These are phyloP conservation scores for Copidosoma aretas DNA, from an alignment of 2,888 invertebrate species.

Conservation along the genomic window DNA sequence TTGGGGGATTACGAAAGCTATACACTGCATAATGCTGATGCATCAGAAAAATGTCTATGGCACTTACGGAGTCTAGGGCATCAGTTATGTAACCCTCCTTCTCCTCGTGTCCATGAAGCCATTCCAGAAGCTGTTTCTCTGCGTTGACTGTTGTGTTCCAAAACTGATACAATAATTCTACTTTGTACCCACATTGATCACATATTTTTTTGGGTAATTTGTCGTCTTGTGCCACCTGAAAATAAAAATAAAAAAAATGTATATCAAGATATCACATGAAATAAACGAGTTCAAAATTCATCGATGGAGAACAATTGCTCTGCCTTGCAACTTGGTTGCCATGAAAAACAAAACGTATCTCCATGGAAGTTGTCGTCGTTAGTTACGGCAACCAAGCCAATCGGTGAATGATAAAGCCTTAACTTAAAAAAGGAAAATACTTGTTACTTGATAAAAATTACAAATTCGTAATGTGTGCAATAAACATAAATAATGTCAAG, in stretches of 20 bases:
- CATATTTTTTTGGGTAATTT: constrained; percentile 76
- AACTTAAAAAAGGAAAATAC: too few relatives aligned
- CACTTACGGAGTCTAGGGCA: constrained; percentile 54
- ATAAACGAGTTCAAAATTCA: neutral
- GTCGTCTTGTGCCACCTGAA: constrained; percentile 72
- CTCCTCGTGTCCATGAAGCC: constrained; percentile 53
- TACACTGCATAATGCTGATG: too few relatives aligned
- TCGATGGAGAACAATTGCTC: neutral
- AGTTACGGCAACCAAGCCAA: too few relatives aligned
- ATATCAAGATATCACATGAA: neutral
- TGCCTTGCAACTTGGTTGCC: too few relatives aligned
- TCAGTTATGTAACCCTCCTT: constrained; percentile 57
- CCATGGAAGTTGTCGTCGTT: too few relatives aligned
- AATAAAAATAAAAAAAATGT: constrained; percentile 38
- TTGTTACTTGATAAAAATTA: too few relatives aligned
- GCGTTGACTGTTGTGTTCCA: constrained; percentile 74
- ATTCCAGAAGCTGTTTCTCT: constrained; percentile 68
- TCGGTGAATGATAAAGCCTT: too few relatives aligned
- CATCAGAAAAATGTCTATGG: too few relatives aligned
- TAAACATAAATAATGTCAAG: too few relatives aligned
- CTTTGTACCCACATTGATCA: constrained; percentile 74
- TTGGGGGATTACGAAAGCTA: too few relatives aligned
- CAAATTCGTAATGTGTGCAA: too few relatives aligned
- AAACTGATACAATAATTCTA: constrained; percentile 76
- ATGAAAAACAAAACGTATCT: too few relatives aligned